Base-by-base conservation (phyloP, 2,888 invertebrate species). In the Coronaproctus castanopsis region DNA sequence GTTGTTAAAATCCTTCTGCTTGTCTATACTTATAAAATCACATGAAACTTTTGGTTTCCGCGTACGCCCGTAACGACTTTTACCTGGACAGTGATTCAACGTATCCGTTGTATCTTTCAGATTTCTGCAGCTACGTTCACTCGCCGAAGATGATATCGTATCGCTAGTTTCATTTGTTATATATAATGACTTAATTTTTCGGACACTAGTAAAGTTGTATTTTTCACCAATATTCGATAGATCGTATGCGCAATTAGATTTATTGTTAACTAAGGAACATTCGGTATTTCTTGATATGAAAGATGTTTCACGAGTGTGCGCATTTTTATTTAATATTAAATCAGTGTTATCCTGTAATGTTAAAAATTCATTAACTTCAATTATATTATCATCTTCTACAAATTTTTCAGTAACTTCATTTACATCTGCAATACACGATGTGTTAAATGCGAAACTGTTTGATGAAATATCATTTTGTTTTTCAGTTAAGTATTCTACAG, bases 41-140 rank as follows among this genome's bases (percentile, higher is more conserved):
- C 67, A 65, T 1, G 72, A 71, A n/a, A 71, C 69, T 69, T 79
- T 80, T 3, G 75, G 71, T 58, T 77, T 75, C 24, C 78, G 75
- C 57, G 77, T 72, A 68, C 81, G 73, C 8, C 81, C 80, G 69
- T 79, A 81, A 18, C 81, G 76, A 65, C 80, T 81, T 24, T 61
- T 65, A 48, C 61, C 62, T 10, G 64, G 64, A 10, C 57, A 54
- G 2, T 23, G 5, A 3, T 53, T 51, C 14, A 61, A 55, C 10
- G 59, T 54, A 8, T 36, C 36, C 8, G 36, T 8, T 36, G 14
- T 36, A 36, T 36, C 36, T 8, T 36, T 36, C n/a, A n/a, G n/a
- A n/a, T n/a, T n/a, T n/a, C n/a, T n/a, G n/a, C n/a, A n/a, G n/a
- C n/a, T n/a, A n/a, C n/a, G n/a, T n/a, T n/a, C n/a, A n/a, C n/a